Evolutionary conservation across 2,797 vertebrate genomes (phyloP), one percentile per base, ranked within the genome.

Genomic region (Enteromius fasciolatus): DNA sequence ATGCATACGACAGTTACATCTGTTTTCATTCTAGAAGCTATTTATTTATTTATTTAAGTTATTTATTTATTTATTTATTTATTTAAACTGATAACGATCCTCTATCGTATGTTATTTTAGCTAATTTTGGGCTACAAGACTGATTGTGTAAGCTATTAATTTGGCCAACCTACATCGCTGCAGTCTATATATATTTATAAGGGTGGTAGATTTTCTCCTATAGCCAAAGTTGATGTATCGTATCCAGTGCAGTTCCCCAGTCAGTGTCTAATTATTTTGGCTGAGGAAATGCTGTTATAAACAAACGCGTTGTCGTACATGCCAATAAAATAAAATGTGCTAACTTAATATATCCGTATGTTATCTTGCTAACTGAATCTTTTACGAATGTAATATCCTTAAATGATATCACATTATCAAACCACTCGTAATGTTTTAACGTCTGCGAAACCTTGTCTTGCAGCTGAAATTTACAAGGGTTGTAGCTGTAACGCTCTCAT

Each of bases 181-280:
- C 66, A 57, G 66, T 69, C 33, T 25, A 28, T 70, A 78, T 79
- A 57, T 69, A 79, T 57, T 80, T 61, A 61, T 80, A 44, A 70
- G 39, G 17, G 11, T 23, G 36, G 11, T n/a, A n/a, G 17, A 70
- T 44, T 70, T 80, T 70, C 33, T 44, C 15, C 25, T 41, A 69
- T 4, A 44, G 50, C 1, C 66, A 80, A 80, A 54, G 31, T 68
- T 68, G 64, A 31, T 23, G 33, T 68, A 68, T 68, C 23, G 17
- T 11, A 25, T 59, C 23, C 46, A 18, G 9, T 50, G 12, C 12
- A 33, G 73, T 46, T 67, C 20, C 17, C 11, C 31, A 39, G 61
- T 33, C 31, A 17, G 17, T 57, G 50, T 69, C 33, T 36, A 12
- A 25, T 48, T 73, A 10, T 63, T 63, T 63, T 17, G 25, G 33